Base-by-base conservation (phyloP, 2,797 vertebrate genomes). In the Amniataba percoides region DNA sequence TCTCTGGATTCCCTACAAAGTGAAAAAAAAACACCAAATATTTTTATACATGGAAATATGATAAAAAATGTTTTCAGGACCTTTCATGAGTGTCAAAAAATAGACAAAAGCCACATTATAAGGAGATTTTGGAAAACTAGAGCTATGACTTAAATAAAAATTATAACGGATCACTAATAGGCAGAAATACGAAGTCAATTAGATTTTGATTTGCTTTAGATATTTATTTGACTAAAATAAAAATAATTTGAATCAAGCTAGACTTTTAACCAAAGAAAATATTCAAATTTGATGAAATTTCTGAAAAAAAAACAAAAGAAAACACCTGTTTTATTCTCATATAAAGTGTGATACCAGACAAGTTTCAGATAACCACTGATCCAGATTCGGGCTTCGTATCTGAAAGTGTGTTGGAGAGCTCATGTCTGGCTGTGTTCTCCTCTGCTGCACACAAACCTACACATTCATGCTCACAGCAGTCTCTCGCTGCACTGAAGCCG, bases 401-500 rank as follows among this genome's bases (percentile, higher is more conserved):
- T 19, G 11, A 42, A 51, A 27, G 43, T 21, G 12, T 3, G 42
- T 9, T 15, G 25, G n/a, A 25, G 45, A 43, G 39, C 72, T 21
- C 34, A 3, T 8, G 60, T 56, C 0, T 49, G 3, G 36, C 27
- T 52, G 27, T 52, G 27, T 45, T 80, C 51, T 57, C 43, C 52
- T 1, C 59, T 19, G 71, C 57, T 55, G 21, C 62, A 65, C 67
- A 72, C 75, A 83, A 68, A 63, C 63, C 74, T 51, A 23, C 51
- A 63, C 70, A 48, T 40, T 45, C 59, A 58, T 51, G 77, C 81
- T 71, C 61, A 53, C 61, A 57, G 68, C 62, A 61, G 65, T 64
- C 68, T 78, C 77, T 83, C 59, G 39, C 53, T 51, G 61, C 75
- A 42, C 76, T 7, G 80, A 48, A 40, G 71, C 70, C n/a, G 71